These are phyloP conservation scores for Caradrina clavipalpis DNA, from an alignment of 2,888 invertebrate species.

Conservation along the genomic window DNA sequence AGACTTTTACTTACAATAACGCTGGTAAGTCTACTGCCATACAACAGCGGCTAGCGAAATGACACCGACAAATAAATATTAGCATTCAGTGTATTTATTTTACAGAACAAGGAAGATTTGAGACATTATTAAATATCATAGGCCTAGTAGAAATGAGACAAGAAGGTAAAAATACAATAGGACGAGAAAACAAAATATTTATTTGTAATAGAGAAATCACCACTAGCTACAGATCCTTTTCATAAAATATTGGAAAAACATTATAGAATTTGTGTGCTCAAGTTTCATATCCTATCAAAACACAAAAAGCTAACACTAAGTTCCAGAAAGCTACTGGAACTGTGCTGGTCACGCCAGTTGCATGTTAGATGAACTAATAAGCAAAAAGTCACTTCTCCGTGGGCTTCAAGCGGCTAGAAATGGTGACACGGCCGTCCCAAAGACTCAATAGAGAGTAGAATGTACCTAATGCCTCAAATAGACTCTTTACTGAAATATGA, in stretches of 20 bases:
- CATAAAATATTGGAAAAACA: too few relatives aligned
- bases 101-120: background rate
- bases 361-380: background rate
- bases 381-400: background rate
- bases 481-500: background rate
- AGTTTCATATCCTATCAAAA: too few relatives aligned
- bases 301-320: too few relatives aligned
- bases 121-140: background rate
- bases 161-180: background rate
- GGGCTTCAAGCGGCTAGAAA: background rate
- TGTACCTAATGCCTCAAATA: background rate
- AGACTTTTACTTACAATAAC: conserved; percentile 13
- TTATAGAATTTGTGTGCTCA: too few relatives aligned
- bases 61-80: conserved; percentile 2
- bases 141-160: background rate
- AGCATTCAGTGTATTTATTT: background rate
- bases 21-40: background rate
- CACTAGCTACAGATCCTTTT: background rate
- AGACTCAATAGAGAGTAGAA: background rate
- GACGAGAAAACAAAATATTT: background rate
- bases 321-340: too few relatives aligned
- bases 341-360: background rate
- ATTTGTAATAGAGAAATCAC: background rate
- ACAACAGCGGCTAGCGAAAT: conserved; percentile 22
- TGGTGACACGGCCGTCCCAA: too few relatives aligned